Evolutionary conservation across 2,113 vertebrate genomes (phyloP).

Genomic region (Forbesichthys papilliferus): DNA sequence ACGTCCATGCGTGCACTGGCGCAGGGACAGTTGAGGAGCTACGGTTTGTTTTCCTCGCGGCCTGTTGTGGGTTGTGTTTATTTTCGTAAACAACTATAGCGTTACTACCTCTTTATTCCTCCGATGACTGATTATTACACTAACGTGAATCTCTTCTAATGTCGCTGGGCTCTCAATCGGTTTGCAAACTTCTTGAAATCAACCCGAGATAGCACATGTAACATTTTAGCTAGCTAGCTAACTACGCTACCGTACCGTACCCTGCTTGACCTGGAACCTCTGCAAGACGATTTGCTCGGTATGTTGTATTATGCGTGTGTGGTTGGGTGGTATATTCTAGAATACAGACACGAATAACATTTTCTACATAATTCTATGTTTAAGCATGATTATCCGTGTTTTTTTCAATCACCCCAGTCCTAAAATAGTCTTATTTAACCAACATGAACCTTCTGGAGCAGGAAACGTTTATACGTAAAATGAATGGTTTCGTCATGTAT

Average conservation of each 20-base stretch:
- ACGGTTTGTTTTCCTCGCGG: conserved; percentile 35
- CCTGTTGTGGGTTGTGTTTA: conserved; percentile 34
- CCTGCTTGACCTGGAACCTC: conserved; percentile 19
- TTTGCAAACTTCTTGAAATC: conserved; percentile 12
- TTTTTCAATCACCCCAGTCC: too few species aligned
- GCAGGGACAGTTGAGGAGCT: conserved; percentile 1
- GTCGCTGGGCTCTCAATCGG: background rate
- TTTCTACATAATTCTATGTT: too few species aligned
- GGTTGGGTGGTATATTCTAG: too few species aligned
- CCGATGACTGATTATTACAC: background rate
- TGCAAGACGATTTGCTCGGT: too few species aligned
- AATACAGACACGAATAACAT: too few species aligned
- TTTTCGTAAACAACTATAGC: conserved; percentile 20
- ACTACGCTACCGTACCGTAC: conserved; percentile 29
- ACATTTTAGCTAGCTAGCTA: conserved; percentile 36
- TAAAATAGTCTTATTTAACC: too few species aligned
- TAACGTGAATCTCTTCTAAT: background rate
- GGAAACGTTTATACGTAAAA: too few species aligned
- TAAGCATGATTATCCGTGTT: too few species aligned
- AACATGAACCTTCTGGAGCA: too few species aligned
- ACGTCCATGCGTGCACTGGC: background rate
- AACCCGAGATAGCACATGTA: background rate
- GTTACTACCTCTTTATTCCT: conserved; percentile 10
- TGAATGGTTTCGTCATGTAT: too few species aligned
- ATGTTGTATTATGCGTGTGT: too few species aligned